Percentiles rank a stretch among this genome's conserved stretches.
Evolutionary conservation across 2,113 vertebrate species (phyloP).

Genomic region (Equus przewalskii): DNA sequence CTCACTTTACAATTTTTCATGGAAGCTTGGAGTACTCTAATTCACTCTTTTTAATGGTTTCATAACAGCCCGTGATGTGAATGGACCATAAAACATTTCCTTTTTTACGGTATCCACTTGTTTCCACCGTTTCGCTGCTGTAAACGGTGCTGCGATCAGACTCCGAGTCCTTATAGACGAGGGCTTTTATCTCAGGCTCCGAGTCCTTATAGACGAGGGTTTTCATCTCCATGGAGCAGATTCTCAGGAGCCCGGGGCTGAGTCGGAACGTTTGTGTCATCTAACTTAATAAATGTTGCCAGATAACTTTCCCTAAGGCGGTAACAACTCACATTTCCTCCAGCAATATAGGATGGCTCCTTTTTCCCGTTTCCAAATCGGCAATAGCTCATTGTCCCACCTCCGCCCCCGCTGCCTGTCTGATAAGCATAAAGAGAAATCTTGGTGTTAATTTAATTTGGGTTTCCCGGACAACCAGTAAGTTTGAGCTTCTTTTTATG

Average conservation of each 20-base stretch:
- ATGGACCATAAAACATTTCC: neutral
- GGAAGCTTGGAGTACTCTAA: neutral
- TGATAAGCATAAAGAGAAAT: neutral
- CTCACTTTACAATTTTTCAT: neutral
- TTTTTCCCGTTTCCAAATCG: neutral
- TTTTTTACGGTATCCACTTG: neutral
- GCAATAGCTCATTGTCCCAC: too few species aligned
- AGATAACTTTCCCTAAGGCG: neutral
- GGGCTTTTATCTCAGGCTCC: neutral
- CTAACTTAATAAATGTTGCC: neutral
- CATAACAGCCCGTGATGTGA: neutral
- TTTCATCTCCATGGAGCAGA: neutral
- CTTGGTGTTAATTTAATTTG: neutral
- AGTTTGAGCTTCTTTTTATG: neutral
- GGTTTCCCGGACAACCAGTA: neutral
- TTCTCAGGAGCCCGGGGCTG: neutral
- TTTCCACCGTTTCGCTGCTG: neutral
- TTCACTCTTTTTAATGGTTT: neutral
- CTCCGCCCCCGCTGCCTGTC: neutral
- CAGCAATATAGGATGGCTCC: accelerated
- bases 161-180: accelerated
- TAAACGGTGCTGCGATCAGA: neutral
- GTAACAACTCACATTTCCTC: neutral
- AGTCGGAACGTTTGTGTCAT: neutral
- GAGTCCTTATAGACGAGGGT: neutral